These are phyloP conservation scores for Neogobius melanostomus DNA, from an alignment of 2,113 vertebrate species.

Conservation along the genomic window DNA sequence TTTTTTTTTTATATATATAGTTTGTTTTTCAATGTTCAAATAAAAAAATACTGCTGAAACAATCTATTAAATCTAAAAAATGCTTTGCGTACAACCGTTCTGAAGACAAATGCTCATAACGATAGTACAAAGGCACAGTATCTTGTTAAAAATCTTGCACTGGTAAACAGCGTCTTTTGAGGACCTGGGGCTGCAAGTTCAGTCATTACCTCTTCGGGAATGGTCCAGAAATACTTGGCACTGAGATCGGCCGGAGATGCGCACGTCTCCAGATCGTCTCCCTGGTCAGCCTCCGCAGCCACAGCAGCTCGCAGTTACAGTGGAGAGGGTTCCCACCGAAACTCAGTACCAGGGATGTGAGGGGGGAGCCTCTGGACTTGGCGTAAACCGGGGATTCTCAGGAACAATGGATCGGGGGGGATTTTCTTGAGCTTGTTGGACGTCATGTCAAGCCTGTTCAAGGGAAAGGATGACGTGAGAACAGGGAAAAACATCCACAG, in stretches of 20 bases:
- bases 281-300: conserved; percentile 87
- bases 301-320: conserved; percentile 94
- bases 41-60: no score
- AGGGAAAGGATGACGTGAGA: neutral
- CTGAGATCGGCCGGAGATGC: conserved; percentile 86
- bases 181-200: neutral
- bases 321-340: conserved; percentile 92
- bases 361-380: conserved; percentile 83
- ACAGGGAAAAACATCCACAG: neutral
- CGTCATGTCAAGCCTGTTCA: conserved; percentile 88
- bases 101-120: no score
- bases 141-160: no score
- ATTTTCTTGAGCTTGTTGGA: conserved; percentile 97
- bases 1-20: no score
- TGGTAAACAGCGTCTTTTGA: no score
- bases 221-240: conserved; percentile 95
- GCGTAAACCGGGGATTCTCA: conserved; percentile 91
- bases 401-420: conserved; percentile 89
- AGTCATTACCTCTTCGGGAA: conserved; percentile 81
- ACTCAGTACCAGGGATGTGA: conserved; percentile 86
- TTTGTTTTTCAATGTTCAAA: no score
- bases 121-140: no score
- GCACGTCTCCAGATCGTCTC: conserved; percentile 92
- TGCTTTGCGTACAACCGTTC: no score
- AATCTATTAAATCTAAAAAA: no score